phyloP scores from a whole-genome alignment of 2,113 vertebrate genomes.

The Nycticryphes semicollaris region DNA sequence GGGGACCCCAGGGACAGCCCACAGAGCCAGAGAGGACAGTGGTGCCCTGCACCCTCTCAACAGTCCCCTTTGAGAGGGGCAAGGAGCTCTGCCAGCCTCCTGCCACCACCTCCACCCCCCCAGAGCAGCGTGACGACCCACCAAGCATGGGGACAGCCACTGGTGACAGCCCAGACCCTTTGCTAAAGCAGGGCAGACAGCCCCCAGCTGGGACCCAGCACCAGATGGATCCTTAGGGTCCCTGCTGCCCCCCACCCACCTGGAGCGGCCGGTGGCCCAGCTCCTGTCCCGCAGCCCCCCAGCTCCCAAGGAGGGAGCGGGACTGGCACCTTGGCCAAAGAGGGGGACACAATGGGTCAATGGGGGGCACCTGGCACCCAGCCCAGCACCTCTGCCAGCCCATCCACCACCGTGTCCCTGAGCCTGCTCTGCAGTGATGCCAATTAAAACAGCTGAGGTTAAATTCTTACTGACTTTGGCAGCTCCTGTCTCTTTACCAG shows the following conservation, averaged over 20 bases:
- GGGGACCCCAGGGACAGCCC: not conserved
- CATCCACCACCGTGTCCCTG: not conserved
- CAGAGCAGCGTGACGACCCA: no score
- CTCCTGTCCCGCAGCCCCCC: not conserved
- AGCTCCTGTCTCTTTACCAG: constrained; percentile 98
- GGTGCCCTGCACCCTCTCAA: not conserved
- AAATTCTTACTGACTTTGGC: constrained; percentile 99
- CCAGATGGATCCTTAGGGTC: not conserved
- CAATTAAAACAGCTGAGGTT: constrained; percentile 84
- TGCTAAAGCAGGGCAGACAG: not conserved
- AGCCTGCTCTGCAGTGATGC: constrained; percentile 78
- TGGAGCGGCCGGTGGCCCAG: not conserved
- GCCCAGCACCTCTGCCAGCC: not conserved
- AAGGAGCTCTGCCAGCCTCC: not conserved
- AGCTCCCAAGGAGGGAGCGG: not conserved
- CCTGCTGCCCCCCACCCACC: not conserved
- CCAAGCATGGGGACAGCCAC: not conserved
- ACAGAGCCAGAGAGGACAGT: rapidly evolving
- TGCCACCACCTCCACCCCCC: not conserved
- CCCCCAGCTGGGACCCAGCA: no score
- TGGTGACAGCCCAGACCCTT: not conserved
- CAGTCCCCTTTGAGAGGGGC: not conserved
- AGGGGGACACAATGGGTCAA: not conserved
- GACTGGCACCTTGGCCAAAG: not conserved
- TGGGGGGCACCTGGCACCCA: not conserved